Conservation (phyloP, 1,140 invertebrate genomes). For the Sitobion miscanthi region DNA sequence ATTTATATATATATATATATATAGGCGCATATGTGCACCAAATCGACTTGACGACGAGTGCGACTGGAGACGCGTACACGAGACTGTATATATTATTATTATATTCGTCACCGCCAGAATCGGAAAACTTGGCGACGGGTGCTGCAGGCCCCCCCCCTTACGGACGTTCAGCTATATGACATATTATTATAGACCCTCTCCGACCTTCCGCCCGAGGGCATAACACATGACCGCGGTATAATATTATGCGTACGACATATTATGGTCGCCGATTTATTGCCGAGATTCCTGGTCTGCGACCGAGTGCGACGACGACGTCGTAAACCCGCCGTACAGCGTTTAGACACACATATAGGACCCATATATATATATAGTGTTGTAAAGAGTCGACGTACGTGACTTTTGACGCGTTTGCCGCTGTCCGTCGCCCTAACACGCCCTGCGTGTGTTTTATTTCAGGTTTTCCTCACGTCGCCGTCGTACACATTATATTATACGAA, state of each 20-base stretch:
- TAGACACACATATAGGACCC: neutral
- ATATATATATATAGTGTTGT: too few species aligned
- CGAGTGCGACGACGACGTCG: neutral
- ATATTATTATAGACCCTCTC: neutral
- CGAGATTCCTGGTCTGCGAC: neutral
- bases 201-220: neutral
- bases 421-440: neutral
- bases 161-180: neutral
- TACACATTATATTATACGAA: neutral
- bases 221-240: neutral
- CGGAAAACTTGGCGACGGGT: neutral
- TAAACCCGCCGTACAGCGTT: neutral
- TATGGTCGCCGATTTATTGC: neutral
- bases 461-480: neutral
- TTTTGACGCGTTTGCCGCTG: neutral
- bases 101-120: neutral
- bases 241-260: neutral
- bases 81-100: too few species aligned
- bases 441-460: neutral
- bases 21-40: too few species aligned
- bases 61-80: too few species aligned
- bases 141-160: too few species aligned
- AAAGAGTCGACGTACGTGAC: constrained; percentile 26
- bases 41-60: neutral
- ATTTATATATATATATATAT: too few species aligned